These are phyloP conservation scores for Pharmacophagus antenor DNA, from an alignment of 2,888 invertebrate genomes.

Conservation along the genomic window DNA sequence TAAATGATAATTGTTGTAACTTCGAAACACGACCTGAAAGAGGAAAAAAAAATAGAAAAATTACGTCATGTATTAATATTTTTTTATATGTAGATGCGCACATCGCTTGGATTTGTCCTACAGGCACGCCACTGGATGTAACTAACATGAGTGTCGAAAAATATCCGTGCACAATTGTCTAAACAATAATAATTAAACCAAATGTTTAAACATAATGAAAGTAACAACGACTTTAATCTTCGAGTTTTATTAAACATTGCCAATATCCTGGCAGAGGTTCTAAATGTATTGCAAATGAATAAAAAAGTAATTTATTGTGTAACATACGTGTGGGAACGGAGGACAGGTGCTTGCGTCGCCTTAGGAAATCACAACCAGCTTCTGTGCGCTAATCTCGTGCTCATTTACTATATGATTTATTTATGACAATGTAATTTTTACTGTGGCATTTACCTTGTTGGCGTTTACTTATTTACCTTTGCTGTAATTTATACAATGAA, in stretches of 20 bases:
- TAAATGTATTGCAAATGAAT: conserved; percentile 63
- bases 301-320: conserved; percentile 69
- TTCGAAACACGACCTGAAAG: too few relatives aligned
- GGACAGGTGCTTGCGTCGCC: conserved; percentile 62
- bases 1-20: too few relatives aligned
- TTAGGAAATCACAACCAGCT: conserved; percentile 66
- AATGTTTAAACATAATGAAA: background rate
- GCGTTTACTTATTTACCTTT: conserved; percentile 31
- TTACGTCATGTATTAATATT: too few relatives aligned
- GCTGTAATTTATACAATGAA: background rate
- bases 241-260: conserved; percentile 40
- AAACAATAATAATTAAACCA: background rate
- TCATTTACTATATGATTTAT: conserved; percentile 32
- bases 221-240: conserved; percentile 8
- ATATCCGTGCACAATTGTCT: background rate
- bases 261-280: conserved; percentile 54
- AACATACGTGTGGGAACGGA: conserved; percentile 66
- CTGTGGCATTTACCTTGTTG: conserved; percentile 16
- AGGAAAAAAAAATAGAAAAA: too few relatives aligned
- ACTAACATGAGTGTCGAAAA: too few relatives aligned
- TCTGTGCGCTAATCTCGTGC: conserved; percentile 46
- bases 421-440: conserved; percentile 22
- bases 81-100: too few relatives aligned
- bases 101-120: too few relatives aligned
- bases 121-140: too few relatives aligned